Evolutionary conservation across 2,888 invertebrate species (phyloP).

Genomic region (Mycalesis mineus): DNA sequence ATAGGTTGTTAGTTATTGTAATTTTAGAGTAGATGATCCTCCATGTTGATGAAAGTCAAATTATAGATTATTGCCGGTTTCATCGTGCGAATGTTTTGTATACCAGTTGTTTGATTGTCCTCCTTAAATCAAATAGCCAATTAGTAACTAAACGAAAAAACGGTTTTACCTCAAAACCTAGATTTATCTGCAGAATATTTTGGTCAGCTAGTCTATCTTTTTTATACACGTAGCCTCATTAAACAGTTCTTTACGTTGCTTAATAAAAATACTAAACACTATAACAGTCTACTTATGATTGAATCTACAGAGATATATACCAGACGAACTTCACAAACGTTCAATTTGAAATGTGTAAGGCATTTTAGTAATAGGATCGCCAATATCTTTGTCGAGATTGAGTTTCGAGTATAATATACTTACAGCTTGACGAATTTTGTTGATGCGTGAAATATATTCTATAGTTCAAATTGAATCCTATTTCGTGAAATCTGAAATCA

Average conservation of each 20-base stretch:
- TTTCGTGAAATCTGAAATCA: not conserved
- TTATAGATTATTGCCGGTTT: conserved; percentile 24
- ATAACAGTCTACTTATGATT: not conserved
- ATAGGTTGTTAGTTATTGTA: too few relatives aligned
- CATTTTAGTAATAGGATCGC: conserved; percentile 18
- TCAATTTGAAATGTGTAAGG: conserved; percentile 18
- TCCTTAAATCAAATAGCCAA: not conserved
- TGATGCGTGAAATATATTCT: conserved; percentile 11
- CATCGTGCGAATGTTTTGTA: conserved; percentile 20
- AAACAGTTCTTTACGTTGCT: not conserved
- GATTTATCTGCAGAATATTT: not conserved
- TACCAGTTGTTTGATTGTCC: conserved; percentile 4
- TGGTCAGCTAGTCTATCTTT: not conserved
- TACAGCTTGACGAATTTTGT: conserved; percentile 35
- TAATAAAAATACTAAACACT: not conserved
- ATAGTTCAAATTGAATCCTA: conserved; percentile 9
- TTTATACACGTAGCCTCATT: not conserved
- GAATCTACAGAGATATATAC: conserved; percentile 1
- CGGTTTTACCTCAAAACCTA: not conserved
- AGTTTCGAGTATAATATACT: conserved; percentile 26
- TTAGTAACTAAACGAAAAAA: not conserved
- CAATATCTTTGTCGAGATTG: conserved; percentile 33
- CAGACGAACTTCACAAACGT: conserved; percentile 12
- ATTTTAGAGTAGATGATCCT: not conserved
- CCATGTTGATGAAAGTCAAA: conserved; percentile 17